Conservation (phyloP, 2,113 vertebrate genomes). For the Falcunculus frontatus region DNA sequence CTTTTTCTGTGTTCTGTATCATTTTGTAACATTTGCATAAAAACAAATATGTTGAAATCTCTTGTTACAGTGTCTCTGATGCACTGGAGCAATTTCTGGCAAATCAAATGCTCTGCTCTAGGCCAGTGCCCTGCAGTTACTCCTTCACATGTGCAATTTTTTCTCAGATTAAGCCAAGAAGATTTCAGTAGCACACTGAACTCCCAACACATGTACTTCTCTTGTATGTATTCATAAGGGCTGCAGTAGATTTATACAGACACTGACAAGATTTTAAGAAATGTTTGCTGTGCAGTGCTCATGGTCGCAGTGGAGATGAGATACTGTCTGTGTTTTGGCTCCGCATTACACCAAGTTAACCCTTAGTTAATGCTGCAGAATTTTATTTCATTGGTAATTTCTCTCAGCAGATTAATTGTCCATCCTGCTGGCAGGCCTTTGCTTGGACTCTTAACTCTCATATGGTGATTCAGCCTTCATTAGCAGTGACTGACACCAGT, state of each 20-base stretch:
- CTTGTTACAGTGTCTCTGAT: not conserved
- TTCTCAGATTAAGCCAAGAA: not conserved
- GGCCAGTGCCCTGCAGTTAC: not conserved
- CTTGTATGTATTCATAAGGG: not conserved
- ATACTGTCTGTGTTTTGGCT: not conserved
- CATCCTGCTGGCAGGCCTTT: not conserved
- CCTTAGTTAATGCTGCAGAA: not conserved
- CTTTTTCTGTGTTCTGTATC: not conserved
- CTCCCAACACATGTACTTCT: rapidly evolving
- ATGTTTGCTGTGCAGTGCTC: not conserved
- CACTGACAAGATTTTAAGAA: not conserved
- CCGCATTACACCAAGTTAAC: not conserved
- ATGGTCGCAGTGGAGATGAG: not conserved
- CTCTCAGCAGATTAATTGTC: not conserved
- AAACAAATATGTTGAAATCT: not conserved
- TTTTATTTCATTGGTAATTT: not conserved
- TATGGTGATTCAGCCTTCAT: not conserved
- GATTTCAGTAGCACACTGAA: not conserved
- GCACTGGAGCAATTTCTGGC: not conserved
- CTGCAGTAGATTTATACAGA: not conserved
- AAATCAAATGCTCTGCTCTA: not conserved
- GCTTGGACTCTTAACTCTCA: not conserved
- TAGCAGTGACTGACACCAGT: not conserved
- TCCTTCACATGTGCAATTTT: not conserved
- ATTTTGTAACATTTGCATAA: not conserved